Base-by-base conservation (phyloP, 2,113 vertebrate genomes). In the Plotosus lineatus region DNA sequence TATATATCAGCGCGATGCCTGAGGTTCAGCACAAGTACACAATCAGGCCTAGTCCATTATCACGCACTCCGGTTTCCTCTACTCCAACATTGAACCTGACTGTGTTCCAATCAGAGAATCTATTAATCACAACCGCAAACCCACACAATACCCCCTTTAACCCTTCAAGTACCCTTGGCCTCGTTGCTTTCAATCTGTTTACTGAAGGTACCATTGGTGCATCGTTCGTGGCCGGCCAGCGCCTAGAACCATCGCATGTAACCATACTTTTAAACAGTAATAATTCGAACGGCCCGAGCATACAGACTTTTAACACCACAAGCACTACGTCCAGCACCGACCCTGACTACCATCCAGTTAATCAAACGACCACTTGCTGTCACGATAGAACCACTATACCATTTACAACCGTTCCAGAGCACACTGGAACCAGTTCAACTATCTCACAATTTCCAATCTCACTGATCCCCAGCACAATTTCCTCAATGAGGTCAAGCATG, bases 81-180 rank as follows among this genome's bases (percentile, higher is more conserved):
- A 33, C 63, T 78, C 23, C 71, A 55, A 82, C 56, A 61, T 50
- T 65, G 65, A 69, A 85, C 31, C 80, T 72, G 72, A 38, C 75
- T 82, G 73, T 83, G 74, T 68, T 56, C 53, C 75, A 60, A 55
- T 71, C 83, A 68, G 74, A 78, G 56, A 81, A 78, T 72, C 78
- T 75, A 23, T 82, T 84, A 46, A 56, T 79, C 15, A 36, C 80
- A 50, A 42, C 42, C 15, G 75, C 55, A 63, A 56, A 61, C 26
- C 50, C 66, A 33, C 36, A 72, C 36, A 56, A 53, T 44, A 46
- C 73, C 61, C 15, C 63, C 36, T 77, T 26, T 5, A 65, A 58
- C 9, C 17, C 61, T 66, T 51, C 75, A 17, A 76, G 42, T 44
- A 74, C 79, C 44, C 38, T 55, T 26, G 53, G 71, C 21, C 38